Conservation (phyloP, 2,888 invertebrate genomes). For the Drosophila nr. perissopoda region DNA sequence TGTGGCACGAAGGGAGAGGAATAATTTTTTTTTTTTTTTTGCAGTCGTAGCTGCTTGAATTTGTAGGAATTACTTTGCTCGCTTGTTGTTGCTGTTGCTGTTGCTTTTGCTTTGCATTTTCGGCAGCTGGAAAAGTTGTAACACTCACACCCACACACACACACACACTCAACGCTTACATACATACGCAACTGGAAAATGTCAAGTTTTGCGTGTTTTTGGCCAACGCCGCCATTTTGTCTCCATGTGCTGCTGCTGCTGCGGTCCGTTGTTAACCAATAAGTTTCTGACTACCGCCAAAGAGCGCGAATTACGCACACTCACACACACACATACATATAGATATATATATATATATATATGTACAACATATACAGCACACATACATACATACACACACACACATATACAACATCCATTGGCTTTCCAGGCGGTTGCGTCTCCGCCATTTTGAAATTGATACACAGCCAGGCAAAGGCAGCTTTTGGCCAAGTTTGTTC, state of each 20-base stretch:
- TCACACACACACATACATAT: slow-evolving; percentile 6
- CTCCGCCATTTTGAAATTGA: slow-evolving; percentile 77
- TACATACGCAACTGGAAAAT: slow-evolving; percentile 55
- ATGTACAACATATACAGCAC: neutral
- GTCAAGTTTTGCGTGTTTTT: slow-evolving; percentile 45
- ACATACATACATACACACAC: neutral
- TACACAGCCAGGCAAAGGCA: slow-evolving; percentile 54
- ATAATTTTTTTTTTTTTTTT: slow-evolving; percentile 1
- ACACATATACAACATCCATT: slow-evolving; percentile 18
- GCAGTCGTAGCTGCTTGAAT: slow-evolving; percentile 5
- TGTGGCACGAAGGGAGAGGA: neutral
- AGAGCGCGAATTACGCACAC: slow-evolving; percentile 68
- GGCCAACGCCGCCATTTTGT: slow-evolving; percentile 39
- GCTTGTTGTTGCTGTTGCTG: slow-evolving; percentile 8
- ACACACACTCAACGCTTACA: neutral
- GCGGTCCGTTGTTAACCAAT: slow-evolving; percentile 67
- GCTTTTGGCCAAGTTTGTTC: slow-evolving; percentile 38
- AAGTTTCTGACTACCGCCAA: slow-evolving; percentile 72
- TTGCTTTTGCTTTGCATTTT: slow-evolving; percentile 56
- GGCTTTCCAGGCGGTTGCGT: slow-evolving; percentile 49
- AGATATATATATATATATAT: neutral
- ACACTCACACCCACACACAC: slow-evolving; percentile 32
- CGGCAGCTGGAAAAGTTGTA: slow-evolving; percentile 51
- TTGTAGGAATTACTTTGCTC: slow-evolving; percentile 19
- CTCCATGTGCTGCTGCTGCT: slow-evolving; percentile 33